Conservation (phyloP, 2,797 vertebrate species). For the Clamator glandarius region DNA sequence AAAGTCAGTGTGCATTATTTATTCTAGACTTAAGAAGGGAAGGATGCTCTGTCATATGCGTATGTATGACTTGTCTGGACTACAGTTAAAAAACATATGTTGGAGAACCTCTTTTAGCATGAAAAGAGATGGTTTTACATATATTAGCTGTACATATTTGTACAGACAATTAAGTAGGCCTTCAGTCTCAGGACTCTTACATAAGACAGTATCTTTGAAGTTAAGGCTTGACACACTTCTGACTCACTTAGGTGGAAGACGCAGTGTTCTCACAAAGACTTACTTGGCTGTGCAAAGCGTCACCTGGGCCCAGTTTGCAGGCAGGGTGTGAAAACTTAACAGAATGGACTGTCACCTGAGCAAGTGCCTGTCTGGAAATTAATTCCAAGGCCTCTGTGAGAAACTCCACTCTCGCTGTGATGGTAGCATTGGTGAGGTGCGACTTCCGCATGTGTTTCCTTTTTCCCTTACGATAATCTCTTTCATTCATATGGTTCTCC, state of each 20-base stretch:
- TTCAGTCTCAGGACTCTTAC: background rate
- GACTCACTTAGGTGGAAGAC: background rate
- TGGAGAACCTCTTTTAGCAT: background rate
- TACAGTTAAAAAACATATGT: background rate
- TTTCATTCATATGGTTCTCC: background rate
- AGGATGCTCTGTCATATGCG: background rate
- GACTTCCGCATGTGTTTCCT: background rate
- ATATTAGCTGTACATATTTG: background rate
- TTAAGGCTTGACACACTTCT: background rate
- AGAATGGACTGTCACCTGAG: background rate
- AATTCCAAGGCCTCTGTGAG: background rate
- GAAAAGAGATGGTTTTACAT: background rate
- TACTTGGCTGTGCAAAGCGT: background rate
- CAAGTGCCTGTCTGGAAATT: background rate
- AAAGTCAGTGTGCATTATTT: background rate
- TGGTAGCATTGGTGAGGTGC: background rate
- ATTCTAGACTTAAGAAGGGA: background rate
- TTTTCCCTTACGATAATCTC: background rate
- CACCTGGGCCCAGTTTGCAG: background rate
- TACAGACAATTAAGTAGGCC: background rate
- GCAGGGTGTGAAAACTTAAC: background rate
- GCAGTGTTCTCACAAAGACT: background rate
- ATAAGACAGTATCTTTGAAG: constrained; percentile 13
- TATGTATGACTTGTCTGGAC: background rate
- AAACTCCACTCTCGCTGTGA: rapidly evolving